Base-by-base conservation (phyloP, 1,140 invertebrate species). In the Gryllus bimaculatus region DNA sequence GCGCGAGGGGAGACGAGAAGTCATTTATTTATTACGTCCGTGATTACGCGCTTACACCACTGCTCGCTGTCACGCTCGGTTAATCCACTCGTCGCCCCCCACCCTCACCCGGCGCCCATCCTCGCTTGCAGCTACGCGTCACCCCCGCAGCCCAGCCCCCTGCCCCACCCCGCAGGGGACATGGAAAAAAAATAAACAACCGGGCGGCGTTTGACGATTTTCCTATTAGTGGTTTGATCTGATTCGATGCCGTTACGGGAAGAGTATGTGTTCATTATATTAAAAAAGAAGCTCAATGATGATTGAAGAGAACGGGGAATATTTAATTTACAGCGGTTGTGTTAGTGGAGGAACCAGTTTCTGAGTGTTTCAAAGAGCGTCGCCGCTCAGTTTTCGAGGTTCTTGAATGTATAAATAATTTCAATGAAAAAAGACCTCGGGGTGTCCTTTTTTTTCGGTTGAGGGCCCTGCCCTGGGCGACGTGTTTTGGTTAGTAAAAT, bases 1-100 rank as follows among this genome's bases (percentile, higher is more conserved):
- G 26, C 26, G 26, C 26, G 26, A 18, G 54, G 18, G 54, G 54
- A 18, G 54, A 18, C 10, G 54, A 66, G 54, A 66, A 66, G 54
- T 66, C 54, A 66, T 66, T 66, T 66, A 66, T 66, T 66, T 66
- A 66, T 66, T 66, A 66, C 54, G 54, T 66, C 54, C 54, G 54
- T 66, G 54, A 66, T 66, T 66, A 66, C 54, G 54, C 10, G 10
- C 54, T 66, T 66, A 66, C 54, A 66, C 54, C 54, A 18, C 54
- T 66, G 54, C 54, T 66, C 54, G 54, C 54, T 66, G 54, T 66
- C 54, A 66, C 54, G 54, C 54, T 66, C 54, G 54, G 54, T 66
- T 66, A 66, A 66, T 66, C 54, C 54, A 18, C 54, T 18, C 54
- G 10, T 66, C 18, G 10, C 54, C 54, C 54, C 10, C 54, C 54